Evolutionary conservation across 2,888 invertebrate genomes (phyloP).

Genomic region (Chymomyza fuscimana): DNA sequence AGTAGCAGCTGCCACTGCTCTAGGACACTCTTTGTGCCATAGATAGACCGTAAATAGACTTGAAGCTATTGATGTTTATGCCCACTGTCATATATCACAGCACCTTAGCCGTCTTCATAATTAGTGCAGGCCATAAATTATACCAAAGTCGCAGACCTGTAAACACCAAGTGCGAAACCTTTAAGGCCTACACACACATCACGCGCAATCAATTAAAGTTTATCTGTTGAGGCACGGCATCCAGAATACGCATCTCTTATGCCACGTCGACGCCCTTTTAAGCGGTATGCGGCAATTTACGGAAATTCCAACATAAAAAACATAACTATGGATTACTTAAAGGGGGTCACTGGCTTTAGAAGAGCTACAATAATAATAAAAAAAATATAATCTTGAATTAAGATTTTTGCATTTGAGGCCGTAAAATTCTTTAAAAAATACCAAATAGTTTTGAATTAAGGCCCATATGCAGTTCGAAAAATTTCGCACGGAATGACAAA

Average conservation of each 20-base stretch:
- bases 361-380: neutral
- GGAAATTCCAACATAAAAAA: neutral
- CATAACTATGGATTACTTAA: neutral
- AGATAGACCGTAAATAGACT: neutral
- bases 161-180: conserved; percentile 23
- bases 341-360: neutral
- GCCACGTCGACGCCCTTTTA: conserved; percentile 13
- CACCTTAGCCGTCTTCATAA: conserved; percentile 25
- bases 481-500: too few species aligned
- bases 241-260: conserved; percentile 24
- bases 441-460: too few species aligned
- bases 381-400: neutral
- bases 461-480: too few species aligned
- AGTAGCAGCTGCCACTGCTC: neutral
- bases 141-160: conserved; percentile 14
- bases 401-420: too few species aligned
- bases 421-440: too few species aligned
- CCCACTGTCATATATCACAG: conserved; percentile 4
- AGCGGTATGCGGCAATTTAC: neutral
- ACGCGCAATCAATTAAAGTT: conserved; percentile 69
- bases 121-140: conserved; percentile 49
- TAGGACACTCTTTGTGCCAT: neutral
- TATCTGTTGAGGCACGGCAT: conserved; percentile 40
- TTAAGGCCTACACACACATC: conserved; percentile 34
- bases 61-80: neutral